Conservation (phyloP, 2,797 vertebrate species). For the Poliocrania exsul region DNA sequence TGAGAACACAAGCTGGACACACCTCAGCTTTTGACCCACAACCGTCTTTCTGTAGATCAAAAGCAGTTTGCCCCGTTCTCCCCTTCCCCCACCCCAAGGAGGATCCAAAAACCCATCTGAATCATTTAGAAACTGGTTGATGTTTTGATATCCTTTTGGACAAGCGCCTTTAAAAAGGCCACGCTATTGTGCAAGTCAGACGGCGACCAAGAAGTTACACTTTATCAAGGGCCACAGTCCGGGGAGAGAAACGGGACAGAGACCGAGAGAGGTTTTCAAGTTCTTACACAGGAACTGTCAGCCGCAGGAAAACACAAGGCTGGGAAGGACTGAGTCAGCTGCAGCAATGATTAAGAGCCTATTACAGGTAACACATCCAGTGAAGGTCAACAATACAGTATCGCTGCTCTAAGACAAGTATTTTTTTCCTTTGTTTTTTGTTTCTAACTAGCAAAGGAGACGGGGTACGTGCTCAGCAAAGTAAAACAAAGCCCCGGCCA, state of each 20-base stretch:
- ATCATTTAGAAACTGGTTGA: background rate
- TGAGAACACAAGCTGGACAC: background rate
- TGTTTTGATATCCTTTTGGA: background rate
- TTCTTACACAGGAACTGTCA: background rate
- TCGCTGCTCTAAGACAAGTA: rapidly evolving
- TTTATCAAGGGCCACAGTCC: background rate
- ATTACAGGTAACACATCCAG: background rate
- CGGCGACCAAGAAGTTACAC: background rate
- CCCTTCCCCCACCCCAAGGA: background rate
- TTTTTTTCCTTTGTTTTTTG: rapidly evolving
- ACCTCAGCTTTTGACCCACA: background rate
- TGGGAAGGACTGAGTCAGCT: background rate
- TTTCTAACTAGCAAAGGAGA: background rate
- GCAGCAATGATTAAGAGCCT: background rate
- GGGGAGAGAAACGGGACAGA: background rate
- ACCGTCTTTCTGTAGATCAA: background rate
- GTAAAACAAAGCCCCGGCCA: rapidly evolving
- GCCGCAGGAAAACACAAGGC: background rate
- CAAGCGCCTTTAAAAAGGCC: background rate
- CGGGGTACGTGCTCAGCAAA: rapidly evolving
- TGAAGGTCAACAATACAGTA: background rate
- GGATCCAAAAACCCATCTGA: background rate
- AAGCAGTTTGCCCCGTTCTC: background rate
- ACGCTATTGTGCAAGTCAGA: background rate
- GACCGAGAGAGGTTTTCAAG: rapidly evolving